Conservation (phyloP, 1,140 invertebrate genomes). For the Euglossa dilemma region DNA sequence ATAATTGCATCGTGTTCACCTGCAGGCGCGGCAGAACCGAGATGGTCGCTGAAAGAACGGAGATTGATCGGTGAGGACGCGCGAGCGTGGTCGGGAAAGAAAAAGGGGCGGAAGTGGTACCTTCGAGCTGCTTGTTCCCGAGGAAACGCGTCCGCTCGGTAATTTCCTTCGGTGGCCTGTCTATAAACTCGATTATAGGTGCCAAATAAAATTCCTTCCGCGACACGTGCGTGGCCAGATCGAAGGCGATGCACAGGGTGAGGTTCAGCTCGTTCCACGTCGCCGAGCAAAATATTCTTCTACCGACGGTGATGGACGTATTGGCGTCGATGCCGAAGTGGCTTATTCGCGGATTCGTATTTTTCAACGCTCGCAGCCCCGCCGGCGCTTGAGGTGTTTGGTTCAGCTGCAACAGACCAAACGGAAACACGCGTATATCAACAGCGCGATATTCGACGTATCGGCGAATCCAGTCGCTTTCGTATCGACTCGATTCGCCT, state of each 20-base stretch:
- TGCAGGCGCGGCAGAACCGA: constrained; percentile 87
- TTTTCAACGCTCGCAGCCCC: constrained; percentile 87
- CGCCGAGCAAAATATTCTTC: constrained; percentile 88
- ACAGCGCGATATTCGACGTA: background rate
- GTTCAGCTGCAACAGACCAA: constrained; percentile 84
- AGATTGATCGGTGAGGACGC: too few species aligned
- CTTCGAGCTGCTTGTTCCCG: constrained; percentile 85
- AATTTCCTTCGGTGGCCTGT: constrained; percentile 87
- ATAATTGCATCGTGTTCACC: constrained; percentile 87
- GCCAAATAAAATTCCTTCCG: constrained; percentile 84
- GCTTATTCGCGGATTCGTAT: constrained; percentile 87
- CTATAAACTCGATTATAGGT: constrained; percentile 90
- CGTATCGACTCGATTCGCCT: too few species aligned
- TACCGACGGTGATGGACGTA: constrained; percentile 85
- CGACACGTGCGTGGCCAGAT: constrained; percentile 81
- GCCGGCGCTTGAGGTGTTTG: constrained; percentile 86
- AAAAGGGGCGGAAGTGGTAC: constrained; percentile 72
- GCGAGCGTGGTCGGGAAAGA: background rate
- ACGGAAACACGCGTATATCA: background rate
- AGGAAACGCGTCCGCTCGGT: constrained; percentile 78
- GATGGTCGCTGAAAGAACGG: constrained; percentile 85
- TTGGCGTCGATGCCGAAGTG: constrained; percentile 86
- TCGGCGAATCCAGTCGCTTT: too few species aligned
- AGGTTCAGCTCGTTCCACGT: constrained; percentile 88
- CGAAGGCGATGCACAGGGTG: constrained; percentile 87